Percentiles rank a stretch among this genome's conserved stretches.
Conservation (phyloP, 2,888 invertebrate genomes). For the Melanotus villosus region DNA sequence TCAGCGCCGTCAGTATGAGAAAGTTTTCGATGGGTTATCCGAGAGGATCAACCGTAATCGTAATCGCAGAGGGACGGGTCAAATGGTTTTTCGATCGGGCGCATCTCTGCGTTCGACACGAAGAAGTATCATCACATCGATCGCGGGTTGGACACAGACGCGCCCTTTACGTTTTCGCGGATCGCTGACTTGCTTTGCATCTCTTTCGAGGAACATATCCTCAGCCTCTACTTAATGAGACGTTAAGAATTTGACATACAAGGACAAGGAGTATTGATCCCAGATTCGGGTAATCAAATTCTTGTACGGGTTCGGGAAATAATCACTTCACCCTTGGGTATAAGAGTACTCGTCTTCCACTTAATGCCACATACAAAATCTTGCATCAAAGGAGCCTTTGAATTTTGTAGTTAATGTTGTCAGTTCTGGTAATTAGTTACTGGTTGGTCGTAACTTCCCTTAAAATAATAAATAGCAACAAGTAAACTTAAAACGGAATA, state of each 20-base stretch:
- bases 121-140: not conserved
- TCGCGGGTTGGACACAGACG: conserved; percentile 3
- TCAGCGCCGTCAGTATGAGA: not conserved
- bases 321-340: not conserved
- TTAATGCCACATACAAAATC: conserved; percentile 9
- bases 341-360: not conserved
- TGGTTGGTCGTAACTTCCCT: not conserved
- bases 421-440: conserved; percentile 4
- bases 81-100: conserved; percentile 26
- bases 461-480: not conserved
- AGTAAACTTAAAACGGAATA: too few relatives aligned
- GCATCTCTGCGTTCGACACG: conserved; percentile 9
- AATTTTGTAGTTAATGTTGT: not conserved
- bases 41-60: conserved; percentile 4
- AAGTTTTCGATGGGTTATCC: conserved; percentile 8
- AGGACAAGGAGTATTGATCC: conserved; percentile 18
- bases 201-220: conserved; percentile 21
- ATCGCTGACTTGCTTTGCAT: conserved; percentile 13
- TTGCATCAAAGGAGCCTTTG: conserved; percentile 9
- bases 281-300: conserved; percentile 21
- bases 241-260: conserved; percentile 21
- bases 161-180: conserved; percentile 1
- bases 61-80: not conserved
- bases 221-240: conserved; percentile 15
- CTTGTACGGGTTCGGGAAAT: conserved; percentile 12